Conservation (phyloP, 2,888 invertebrate genomes). For the Megalurothrips usitatus region DNA sequence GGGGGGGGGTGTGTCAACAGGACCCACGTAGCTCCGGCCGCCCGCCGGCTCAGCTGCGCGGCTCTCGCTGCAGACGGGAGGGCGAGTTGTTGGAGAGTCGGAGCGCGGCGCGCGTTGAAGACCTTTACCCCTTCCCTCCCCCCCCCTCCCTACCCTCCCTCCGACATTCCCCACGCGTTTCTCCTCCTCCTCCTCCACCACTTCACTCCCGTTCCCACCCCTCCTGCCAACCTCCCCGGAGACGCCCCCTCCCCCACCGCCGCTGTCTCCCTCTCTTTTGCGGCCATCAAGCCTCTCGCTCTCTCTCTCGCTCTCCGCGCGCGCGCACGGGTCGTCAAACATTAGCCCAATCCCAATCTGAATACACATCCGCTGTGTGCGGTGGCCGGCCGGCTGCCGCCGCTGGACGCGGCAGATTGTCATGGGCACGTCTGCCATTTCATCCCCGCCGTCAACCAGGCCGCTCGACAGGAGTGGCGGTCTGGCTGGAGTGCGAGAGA, state of each 20-base stretch:
- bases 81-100: no score
- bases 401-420: no score
- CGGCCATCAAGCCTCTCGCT: background rate
- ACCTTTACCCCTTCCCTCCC: background rate
- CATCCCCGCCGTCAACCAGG: no score
- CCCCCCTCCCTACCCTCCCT: background rate
- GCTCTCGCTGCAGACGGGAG: no score
- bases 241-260: background rate
- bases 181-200: background rate
- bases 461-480: no score
- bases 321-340: conserved; percentile 23
- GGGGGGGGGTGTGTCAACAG: no score
- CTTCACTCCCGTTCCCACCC: background rate
- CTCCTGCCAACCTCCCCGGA: background rate
- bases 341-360: conserved; percentile 21
- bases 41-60: no score
- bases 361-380: conserved; percentile 11
- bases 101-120: no score
- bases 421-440: no score
- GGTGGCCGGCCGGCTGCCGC: background rate
- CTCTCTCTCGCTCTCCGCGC: background rate
- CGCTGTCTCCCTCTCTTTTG: background rate
- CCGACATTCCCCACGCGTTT: background rate
- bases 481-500: no score
- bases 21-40: no score